These are phyloP conservation scores for Cephus pygmeus DNA, from an alignment of 2,888 invertebrate genomes.

Conservation along the genomic window DNA sequence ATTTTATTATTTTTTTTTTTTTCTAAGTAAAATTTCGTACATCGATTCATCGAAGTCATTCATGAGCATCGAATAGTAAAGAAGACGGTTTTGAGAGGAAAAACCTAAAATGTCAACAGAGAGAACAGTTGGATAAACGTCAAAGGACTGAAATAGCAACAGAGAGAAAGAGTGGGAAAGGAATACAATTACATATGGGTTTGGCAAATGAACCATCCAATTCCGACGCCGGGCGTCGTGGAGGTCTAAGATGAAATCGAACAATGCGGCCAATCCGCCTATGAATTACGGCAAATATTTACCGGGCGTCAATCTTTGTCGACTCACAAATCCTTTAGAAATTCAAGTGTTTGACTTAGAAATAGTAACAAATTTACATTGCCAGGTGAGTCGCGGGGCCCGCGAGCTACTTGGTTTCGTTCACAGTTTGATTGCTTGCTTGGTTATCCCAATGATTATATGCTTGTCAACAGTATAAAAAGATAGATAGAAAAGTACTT, in stretches of 20 bases:
- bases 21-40: not conserved
- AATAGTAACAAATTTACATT: constrained; percentile 47
- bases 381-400: constrained; percentile 20
- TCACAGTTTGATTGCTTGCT: not conserved
- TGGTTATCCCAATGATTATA: not conserved
- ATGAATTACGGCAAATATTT: constrained; percentile 48
- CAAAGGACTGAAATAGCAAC: not conserved
- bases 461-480: not conserved
- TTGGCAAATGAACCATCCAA: not conserved
- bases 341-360: constrained; percentile 42
- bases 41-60: not conserved
- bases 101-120: not conserved
- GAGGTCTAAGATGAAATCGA: constrained; percentile 7
- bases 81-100: not conserved
- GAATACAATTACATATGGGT: not conserved
- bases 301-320: constrained; percentile 37
- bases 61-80: not conserved
- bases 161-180: not conserved
- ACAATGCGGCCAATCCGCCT: constrained; percentile 34
- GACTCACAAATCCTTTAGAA: constrained; percentile 34
- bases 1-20: not conserved
- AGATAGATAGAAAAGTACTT: not conserved
- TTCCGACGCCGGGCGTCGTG: not conserved
- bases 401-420: constrained; percentile 1
- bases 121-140: not conserved